Base-by-base conservation (phyloP, 2,888 invertebrate genomes). In the Patella caerulea region DNA sequence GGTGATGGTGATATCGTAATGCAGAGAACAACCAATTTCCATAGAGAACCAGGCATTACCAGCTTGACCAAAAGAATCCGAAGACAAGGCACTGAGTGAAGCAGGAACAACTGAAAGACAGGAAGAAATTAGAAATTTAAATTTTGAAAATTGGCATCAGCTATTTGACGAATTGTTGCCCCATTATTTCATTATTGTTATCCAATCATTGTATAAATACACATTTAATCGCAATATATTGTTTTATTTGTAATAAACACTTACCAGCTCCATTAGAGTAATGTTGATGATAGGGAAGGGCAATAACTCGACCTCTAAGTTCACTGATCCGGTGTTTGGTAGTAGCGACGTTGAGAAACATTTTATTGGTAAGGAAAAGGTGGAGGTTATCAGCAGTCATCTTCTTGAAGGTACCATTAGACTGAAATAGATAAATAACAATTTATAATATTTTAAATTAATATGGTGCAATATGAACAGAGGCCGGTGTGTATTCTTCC, bases 381-480 rank as follows among this genome's bases (percentile, higher is more conserved):
- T 96, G 96, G 72, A 97, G 93, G 3, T 96, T 95, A 82, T 96
- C 94, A 0, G 96, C 96, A 71, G 95, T 95, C 5, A 96, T 94
- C 82, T 95, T 94, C 29, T 95, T 95, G 59, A 96, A 92, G 0
- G 95, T 95, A 5, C 96, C 97, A 82, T 95, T 95, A 0, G 94
- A 94, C 92, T 89, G 79, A 2, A 77, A 29, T 34, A 45, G 34
- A 34, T 34, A 80, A 73, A 74, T 3, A 14, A 74, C 54, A 55
- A 53, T 75, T n/a, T 14, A 12, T 76, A 75, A 54, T 29, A 12
- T 45, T 45, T 45, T 45, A 45, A 45, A 45, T 45, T 45, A 45
- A 45, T 29, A 29, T 45, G 9, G 5, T 34, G 34, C 34, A 34
- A 34, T 34, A 5, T 9, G 7, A 0, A 45, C 9, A 5, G 4